A percentile compares a stretch with the other conserved stretches of the same genome.
Evolutionary conservation across 2,888 invertebrate species (phyloP).

Genomic region (Tuberolachnus salignus): DNA sequence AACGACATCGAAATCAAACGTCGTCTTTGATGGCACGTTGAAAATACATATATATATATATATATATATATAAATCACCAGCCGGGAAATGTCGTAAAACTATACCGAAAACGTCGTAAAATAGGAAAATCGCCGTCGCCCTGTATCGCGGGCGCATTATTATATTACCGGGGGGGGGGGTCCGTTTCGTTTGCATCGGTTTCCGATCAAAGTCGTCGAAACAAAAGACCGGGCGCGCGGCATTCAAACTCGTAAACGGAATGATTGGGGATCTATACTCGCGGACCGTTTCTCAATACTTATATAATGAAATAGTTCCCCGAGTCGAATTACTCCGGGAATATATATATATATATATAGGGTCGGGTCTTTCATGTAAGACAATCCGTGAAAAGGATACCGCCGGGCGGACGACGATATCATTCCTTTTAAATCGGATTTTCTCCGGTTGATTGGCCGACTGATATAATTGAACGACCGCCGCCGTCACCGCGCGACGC

Average conservation of each 20-base stretch:
- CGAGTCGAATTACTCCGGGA: constrained; percentile 26
- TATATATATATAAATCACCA: no score
- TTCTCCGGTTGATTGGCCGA: constrained; percentile 51
- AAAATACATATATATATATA: no score
- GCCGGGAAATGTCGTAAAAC: no score
- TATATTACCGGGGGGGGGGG: neutral
- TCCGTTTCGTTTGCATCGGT: constrained; percentile 21
- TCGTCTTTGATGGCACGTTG: no score
- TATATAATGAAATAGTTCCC: constrained; percentile 48
- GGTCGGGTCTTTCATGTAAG: constrained; percentile 52
- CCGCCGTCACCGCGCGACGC: no score
- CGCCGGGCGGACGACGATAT: constrained; percentile 6
- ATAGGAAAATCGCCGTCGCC: neutral
- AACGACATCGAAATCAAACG: no score
- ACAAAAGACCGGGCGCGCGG: constrained; percentile 4
- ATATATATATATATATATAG: no score
- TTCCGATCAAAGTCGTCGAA: constrained; percentile 34
- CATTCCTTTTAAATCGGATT: constrained; percentile 54
- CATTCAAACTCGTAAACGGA: neutral
- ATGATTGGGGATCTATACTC: neutral
- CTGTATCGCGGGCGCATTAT: neutral
- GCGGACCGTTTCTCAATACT: constrained; percentile 31
- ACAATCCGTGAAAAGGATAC: constrained; percentile 52
- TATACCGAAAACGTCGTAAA: neutral
- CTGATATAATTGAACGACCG: constrained; percentile 46